These are phyloP conservation scores for Sweltsa coloradensis DNA, from an alignment of 1,140 invertebrate genomes.

Conservation along the genomic window DNA sequence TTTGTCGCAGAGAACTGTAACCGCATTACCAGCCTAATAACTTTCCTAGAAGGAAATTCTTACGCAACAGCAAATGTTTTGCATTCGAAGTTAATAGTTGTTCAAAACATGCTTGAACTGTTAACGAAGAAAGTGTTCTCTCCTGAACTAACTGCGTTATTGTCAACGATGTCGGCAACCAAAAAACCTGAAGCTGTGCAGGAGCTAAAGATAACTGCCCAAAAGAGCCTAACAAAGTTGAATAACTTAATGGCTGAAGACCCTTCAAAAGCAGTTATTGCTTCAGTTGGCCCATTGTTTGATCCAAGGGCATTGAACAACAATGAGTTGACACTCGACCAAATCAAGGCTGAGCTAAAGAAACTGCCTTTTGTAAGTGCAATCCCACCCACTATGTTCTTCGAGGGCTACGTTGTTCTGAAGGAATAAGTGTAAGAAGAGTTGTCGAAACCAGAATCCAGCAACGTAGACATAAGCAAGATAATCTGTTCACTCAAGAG, in stretches of 20 bases:
- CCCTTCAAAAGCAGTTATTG: neutral
- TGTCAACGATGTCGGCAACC: neutral
- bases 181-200: neutral
- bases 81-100: neutral
- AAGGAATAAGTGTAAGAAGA: too few relatives aligned
- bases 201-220: neutral
- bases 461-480: neutral
- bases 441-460: too few relatives aligned
- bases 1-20: neutral
- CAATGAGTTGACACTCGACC: too few relatives aligned
- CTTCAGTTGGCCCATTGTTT: neutral
- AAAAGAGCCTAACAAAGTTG: neutral
- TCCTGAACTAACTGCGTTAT: neutral
- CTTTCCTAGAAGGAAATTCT: slow-evolving; percentile 1
- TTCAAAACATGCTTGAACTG: neutral
- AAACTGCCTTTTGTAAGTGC: too few relatives aligned
- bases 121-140: neutral
- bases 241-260: neutral
- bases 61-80: slow-evolving; percentile 4
- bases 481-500: neutral
- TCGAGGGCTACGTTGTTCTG: too few relatives aligned
- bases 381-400: too few relatives aligned
- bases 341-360: too few relatives aligned
- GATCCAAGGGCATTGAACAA: neutral
- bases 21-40: neutral